phyloP scores from a whole-genome alignment of 2,797 vertebrate species.

The Kryptopterus vitreolus region DNA sequence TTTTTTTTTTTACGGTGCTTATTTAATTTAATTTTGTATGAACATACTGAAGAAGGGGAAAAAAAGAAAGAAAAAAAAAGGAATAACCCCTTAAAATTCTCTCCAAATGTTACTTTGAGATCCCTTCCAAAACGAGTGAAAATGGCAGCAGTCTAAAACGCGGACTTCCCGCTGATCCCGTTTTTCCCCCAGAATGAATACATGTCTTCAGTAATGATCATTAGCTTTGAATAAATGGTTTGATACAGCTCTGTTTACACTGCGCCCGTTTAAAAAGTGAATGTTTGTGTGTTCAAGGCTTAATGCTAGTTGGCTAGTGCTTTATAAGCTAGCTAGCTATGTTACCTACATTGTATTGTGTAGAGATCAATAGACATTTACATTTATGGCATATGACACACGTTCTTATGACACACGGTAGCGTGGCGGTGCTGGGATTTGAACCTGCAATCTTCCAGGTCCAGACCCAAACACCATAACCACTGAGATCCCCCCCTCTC shows the following conservation, averaged over 20 bases:
- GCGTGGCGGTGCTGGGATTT: no score
- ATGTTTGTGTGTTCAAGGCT: no score
- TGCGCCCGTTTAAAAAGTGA: background rate
- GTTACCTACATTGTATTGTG: background rate
- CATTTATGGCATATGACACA: no score
- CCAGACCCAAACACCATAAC: no score
- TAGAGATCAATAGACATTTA: no score
- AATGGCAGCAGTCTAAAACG: background rate
- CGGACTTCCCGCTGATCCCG: background rate
- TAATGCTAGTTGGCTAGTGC: background rate
- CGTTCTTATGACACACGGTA: no score
- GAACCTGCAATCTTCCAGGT: no score
- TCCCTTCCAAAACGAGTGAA: background rate
- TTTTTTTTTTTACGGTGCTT: background rate
- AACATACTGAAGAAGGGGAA: background rate
- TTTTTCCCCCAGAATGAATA: background rate
- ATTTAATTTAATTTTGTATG: background rate
- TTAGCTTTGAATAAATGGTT: background rate
- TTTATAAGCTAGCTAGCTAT: background rate
- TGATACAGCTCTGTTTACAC: background rate
- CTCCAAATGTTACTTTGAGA: slow-evolving; percentile 17
- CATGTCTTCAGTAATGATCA: background rate
- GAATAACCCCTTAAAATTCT: slow-evolving; percentile 12
- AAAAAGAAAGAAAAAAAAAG: no score
- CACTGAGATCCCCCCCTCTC: no score